Base-by-base conservation (phyloP, 1,140 invertebrate species). In the Drosophila seguyi region DNA sequence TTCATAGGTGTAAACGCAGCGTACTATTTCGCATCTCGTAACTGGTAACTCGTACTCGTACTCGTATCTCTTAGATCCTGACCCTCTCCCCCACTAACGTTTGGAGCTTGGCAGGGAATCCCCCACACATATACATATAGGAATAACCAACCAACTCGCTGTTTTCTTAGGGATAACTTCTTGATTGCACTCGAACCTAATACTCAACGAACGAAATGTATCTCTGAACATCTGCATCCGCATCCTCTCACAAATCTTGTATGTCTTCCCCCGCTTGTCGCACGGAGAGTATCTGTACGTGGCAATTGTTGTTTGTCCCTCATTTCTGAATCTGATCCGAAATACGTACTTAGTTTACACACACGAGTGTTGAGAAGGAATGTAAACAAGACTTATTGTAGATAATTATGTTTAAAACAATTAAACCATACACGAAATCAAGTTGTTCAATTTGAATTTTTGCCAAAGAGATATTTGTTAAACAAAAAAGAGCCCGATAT, bases 381-480 rank as follows among this genome's bases (percentile, higher is more conserved):
- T 38, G 59, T 68, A 56, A 68, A 77, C 75, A 76, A 77, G 74
- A 77, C 75, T 76, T 77, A 76, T 47, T 77, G 74, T 76, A 75
- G 61, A 73, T 66, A 76, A 77, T 76, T 65, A 67, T 53, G 72
- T 87, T 82, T 71, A 83, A 87, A 74, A 60, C 63, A 69, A 57
- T 42, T 59, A 75, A 72, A 44, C 36, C 57, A 61, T 61, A 69
- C 62, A 42, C 65, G 65, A 72, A 48, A 34, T 71, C 66, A 72
- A 59, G 69, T 73, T 72, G 67, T 73, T 72, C 69, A 48, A 72
- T 72, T 72, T 72, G 69, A 42, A 72, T 59, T 72, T 61, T 87
- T 87, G 83, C 83, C 84, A 88, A 88, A 87, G 84, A 87, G 48
- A 74, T 74, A 88, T 88, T 87, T 86, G 79, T 86, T 86, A 88